Base-by-base conservation (phyloP, 2,797 vertebrate genomes). In the Acrocephalus scirpaceus region DNA sequence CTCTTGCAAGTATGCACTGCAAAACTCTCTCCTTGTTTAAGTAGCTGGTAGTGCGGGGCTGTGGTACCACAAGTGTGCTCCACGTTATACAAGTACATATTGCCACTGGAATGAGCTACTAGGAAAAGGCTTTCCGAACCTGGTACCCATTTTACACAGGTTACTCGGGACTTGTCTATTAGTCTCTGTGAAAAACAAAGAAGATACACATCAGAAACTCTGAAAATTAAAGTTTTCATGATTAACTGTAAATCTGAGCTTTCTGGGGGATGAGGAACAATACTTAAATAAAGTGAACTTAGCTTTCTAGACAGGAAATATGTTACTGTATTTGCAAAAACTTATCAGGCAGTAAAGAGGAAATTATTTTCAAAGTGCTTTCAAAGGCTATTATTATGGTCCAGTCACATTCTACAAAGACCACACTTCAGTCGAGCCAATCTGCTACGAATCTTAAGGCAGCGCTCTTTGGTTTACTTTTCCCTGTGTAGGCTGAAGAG, bases 141-240 rank as follows among this genome's bases (percentile, higher is more conserved):
- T 22, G 99, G 99, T 15, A 99, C 99, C 99, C 99, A 99, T 98
- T 98, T 99, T 98, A 99, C 99, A 95, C 99, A 99, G 74, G 99
- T 99, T 92, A 99, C 99, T 97, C 99, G 98, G 91, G 99, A 99
- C 98, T 99, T 99, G 98, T 99, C 99, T 98, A 99, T 99, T 97
- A 99, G 98, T 98, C 99, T 99, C 99, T 99, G 97, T 97, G 97
- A 97, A 98, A 96, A 97, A 98, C 97, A 97, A 97, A 97, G 97
- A 98, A 96, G 95, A 96, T 72, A 96, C 62, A 92, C 58, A 92
- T 96, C 88, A 97, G 84, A 95, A 92, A 94, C 69, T 67, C 94
- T 87, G 89, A 93, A 96, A 80, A 69, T 50, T 51, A 60, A 87
- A 81, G n/a, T 91, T 86, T 67, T 79, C 67, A 75, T 32, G 7